These are phyloP conservation scores for Xenus cinereus DNA, from an alignment of 2,113 vertebrate genomes.

Conservation along the genomic window DNA sequence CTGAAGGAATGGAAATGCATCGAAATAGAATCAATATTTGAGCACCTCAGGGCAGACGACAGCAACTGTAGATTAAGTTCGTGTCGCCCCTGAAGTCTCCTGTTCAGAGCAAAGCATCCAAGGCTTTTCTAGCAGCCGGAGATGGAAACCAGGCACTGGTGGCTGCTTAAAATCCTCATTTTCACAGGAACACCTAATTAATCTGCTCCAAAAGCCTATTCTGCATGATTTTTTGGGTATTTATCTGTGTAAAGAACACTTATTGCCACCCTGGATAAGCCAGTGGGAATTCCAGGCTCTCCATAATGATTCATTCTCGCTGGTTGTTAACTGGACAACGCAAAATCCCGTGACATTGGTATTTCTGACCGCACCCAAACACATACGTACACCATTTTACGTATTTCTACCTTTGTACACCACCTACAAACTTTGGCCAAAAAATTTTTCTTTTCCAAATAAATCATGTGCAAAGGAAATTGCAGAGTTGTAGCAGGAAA, in stretches of 20 bases:
- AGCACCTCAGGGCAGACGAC: background rate
- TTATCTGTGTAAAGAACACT: background rate
- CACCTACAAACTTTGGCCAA: too few species aligned
- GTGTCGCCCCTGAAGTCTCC: accelerated
- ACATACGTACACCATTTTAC: background rate
- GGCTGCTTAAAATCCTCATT: background rate
- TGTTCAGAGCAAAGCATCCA: background rate
- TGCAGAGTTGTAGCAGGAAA: background rate
- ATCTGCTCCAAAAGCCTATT: background rate
- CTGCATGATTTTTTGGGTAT: accelerated
- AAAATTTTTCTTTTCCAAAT: background rate
- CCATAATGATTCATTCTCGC: background rate
- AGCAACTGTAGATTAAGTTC: accelerated
- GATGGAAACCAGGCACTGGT: background rate
- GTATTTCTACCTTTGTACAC: too few species aligned
- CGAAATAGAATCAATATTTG: accelerated
- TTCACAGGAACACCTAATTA: background rate
- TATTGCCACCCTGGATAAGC: accelerated
- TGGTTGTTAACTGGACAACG: background rate
- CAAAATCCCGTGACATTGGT: background rate
- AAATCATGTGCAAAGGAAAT: background rate
- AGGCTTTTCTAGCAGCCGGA: background rate
- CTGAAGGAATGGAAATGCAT: conserved; percentile 55
- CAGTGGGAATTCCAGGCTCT: background rate
- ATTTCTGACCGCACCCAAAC: background rate